Percentiles rank a stretch among this genome's conserved stretches.
Conservation (phyloP, 2,888 invertebrate species). For the Branchellion lobata region DNA sequence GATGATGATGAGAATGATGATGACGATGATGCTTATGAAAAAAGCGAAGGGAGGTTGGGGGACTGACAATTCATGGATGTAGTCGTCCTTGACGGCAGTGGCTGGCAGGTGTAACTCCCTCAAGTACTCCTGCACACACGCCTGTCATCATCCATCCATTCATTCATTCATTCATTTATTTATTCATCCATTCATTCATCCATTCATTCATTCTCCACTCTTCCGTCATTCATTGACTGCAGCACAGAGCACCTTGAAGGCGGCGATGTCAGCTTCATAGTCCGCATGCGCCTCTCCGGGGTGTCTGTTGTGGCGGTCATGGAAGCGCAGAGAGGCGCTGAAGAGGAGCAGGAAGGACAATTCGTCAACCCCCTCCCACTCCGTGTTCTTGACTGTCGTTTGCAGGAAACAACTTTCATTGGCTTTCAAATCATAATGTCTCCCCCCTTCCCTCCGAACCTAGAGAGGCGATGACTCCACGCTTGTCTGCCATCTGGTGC, state of each 20-base stretch:
- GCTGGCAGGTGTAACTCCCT: slow-evolving; percentile 80
- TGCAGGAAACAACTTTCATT: slow-evolving; percentile 36
- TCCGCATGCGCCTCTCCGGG: slow-evolving; percentile 76
- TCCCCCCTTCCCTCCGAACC: too few relatives aligned
- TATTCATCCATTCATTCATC: background rate
- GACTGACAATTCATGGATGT: slow-evolving; percentile 80
- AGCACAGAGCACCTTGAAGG: slow-evolving; percentile 70
- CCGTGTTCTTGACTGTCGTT: slow-evolving; percentile 48
- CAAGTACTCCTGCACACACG: slow-evolving; percentile 71
- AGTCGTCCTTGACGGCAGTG: slow-evolving; percentile 79
- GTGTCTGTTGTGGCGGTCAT: slow-evolving; percentile 80
- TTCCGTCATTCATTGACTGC: background rate
- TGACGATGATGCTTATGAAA: slow-evolving; percentile 18
- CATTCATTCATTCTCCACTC: background rate
- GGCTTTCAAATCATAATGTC: background rate
- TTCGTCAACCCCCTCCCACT: slow-evolving; percentile 57
- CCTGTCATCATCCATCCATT: too few relatives aligned
- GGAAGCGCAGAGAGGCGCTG: slow-evolving; percentile 85
- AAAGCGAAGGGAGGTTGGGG: slow-evolving; percentile 9
- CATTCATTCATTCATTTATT: slow-evolving; percentile 27
- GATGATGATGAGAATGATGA: slow-evolving; percentile 40
- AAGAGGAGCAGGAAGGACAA: slow-evolving; percentile 80
- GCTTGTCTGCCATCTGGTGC: background rate
- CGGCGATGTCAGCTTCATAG: slow-evolving; percentile 84
- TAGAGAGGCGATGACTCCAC: background rate